A percentile compares a stretch with the other conserved stretches of the same genome.
Conservation (phyloP, 2,888 invertebrate genomes). For the Malacosoma neustria region DNA sequence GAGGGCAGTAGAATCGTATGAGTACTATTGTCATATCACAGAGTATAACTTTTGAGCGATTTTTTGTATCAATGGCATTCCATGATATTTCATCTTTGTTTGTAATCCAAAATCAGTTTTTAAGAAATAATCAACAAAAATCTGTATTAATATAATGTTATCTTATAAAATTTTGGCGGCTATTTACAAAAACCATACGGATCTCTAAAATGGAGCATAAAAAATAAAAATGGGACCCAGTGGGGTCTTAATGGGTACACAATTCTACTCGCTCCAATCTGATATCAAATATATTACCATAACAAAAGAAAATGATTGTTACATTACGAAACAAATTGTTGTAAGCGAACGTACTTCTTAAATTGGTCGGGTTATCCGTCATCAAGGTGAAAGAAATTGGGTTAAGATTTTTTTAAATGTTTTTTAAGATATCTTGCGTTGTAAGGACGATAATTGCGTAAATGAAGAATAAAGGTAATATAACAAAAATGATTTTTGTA, state of each 20-base stretch:
- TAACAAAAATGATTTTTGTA: no score
- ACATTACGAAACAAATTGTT: neutral
- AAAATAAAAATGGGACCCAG: neutral
- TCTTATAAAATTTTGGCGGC: no score
- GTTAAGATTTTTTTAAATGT: neutral
- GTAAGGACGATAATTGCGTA: neutral
- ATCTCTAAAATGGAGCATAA: neutral
- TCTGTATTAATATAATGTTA: no score
- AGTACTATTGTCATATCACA: no score
- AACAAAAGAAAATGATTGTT: slow-evolving; percentile 1
- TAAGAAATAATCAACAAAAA: no score
- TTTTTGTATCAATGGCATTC: no score
- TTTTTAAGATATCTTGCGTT: neutral
- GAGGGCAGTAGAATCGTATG: no score
- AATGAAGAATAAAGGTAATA: no score
- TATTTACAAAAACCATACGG: no score
- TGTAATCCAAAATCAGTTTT: no score
- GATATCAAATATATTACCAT: slow-evolving; percentile 2
- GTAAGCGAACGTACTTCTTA: neutral
- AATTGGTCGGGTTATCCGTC: neutral
- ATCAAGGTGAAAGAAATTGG: neutral
- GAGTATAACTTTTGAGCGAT: no score
- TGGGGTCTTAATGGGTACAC: neutral
- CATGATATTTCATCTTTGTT: no score
- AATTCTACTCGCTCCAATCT: neutral